Evolutionary conservation across 1,140 invertebrate genomes (phyloP).

Genomic region (Polypedilum pembai): DNA sequence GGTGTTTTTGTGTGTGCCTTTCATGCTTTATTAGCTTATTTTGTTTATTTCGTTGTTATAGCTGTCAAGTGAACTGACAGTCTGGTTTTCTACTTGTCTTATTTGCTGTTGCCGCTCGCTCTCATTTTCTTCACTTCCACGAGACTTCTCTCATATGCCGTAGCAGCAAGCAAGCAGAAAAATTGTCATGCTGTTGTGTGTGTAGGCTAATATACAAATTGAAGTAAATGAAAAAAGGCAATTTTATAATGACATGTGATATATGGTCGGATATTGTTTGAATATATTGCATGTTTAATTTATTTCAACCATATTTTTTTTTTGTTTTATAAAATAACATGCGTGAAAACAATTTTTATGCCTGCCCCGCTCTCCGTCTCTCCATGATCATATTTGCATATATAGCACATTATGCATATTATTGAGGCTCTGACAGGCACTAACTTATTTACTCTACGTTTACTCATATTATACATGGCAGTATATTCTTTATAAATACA

Average conservation of each 20-base stretch:
- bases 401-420: too few species aligned
- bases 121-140: slow-evolving; percentile 4
- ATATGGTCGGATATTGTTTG: slow-evolving; percentile 15
- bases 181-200: neutral
- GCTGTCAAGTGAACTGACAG: slow-evolving; percentile 24
- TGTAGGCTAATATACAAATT: too few species aligned
- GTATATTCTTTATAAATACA: too few species aligned
- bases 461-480: too few species aligned
- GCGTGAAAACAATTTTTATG: slow-evolving; percentile 11
- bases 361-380: neutral
- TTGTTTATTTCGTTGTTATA: slow-evolving; percentile 28
- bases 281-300: slow-evolving; percentile 14
- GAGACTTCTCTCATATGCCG: neutral
- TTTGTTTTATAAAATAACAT: neutral
- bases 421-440: too few species aligned
- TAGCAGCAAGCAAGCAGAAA: neutral
- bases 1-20: neutral
- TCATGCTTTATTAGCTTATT: slow-evolving; percentile 25
- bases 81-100: slow-evolving; percentile 26
- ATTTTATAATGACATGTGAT: slow-evolving; percentile 19
- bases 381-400: too few species aligned
- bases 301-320: neutral
- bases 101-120: slow-evolving; percentile 12
- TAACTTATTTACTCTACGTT: too few species aligned
- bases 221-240: neutral